Base-by-base conservation (phyloP, 2,797 vertebrate species). In the Psittacula echo region DNA sequence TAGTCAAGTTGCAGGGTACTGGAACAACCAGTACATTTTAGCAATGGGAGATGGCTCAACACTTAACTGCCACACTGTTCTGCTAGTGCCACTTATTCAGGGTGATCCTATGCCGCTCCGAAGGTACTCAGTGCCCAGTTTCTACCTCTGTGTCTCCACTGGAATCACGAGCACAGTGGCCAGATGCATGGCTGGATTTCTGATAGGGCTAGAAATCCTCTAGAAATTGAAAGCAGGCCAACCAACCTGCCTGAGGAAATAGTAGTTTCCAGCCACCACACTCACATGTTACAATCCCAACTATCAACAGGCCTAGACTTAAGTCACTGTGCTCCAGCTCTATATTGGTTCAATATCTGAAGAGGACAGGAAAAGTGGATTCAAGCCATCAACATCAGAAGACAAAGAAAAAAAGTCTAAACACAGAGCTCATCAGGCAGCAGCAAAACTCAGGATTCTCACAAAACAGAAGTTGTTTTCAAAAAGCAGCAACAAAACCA, bases 221-320 rank as follows among this genome's bases (percentile, higher is more conserved):
- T 21, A 92, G 56, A 89, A 94, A 79, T 20, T 89, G 77, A 93
- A 90, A 5, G 23, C 39, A 47, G 41, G 78, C 87, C 93, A 93
- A 74, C 2, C 19, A 90, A 87, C 56, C 91, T 82, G 71, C 74
- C 74, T 44, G 30, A 82, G 83, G 80, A 90, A 93, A 87, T 82
- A 89, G 64, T 67, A 92, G 50, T 81, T 93, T 93, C 84, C 71
- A 93, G 72, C 51, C 0, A 0, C 74, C n/a, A 54, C 71, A 50
- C 22, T 44, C 41, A 53, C 13, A 50, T 6, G 3, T 66, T 82
- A 79, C 65, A 90, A 76, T 50, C 64, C 50, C 73, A 88, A 39
- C 44, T 51, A 65, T 22, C 83, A 95, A 84, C 62, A 86, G 45
- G 58, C 42, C 47, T 14, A 62, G 23, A 32, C 27, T 16, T 66